These are phyloP conservation scores for Plectrocnemia conspersa DNA, from an alignment of 1,140 invertebrate genomes.

Conservation along the genomic window DNA sequence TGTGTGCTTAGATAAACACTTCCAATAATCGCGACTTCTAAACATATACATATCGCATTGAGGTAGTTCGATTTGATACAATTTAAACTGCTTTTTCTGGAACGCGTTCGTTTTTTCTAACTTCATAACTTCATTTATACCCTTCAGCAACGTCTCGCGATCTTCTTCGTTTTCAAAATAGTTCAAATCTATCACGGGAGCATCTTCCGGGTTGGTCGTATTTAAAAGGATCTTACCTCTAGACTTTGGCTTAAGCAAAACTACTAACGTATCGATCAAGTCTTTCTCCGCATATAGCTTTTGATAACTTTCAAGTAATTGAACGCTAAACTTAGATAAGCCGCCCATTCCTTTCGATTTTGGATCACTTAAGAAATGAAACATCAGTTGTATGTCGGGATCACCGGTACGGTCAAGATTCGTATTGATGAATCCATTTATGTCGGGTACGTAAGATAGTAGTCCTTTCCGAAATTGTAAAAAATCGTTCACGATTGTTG, in stretches of 20 bases:
- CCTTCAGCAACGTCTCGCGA: slow-evolving; percentile 51
- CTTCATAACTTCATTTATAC: slow-evolving; percentile 50
- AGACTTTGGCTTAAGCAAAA: slow-evolving; percentile 56
- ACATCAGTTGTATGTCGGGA: slow-evolving; percentile 29
- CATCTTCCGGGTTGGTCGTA: slow-evolving; percentile 53
- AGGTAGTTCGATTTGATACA: slow-evolving; percentile 43
- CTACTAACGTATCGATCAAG: slow-evolving; percentile 31
- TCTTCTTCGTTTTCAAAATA: slow-evolving; percentile 59
- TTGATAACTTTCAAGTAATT: too few relatives aligned
- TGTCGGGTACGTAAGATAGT: slow-evolving; percentile 12
- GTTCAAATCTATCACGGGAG: slow-evolving; percentile 64
- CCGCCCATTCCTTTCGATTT: too few relatives aligned
- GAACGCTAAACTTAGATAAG: too few relatives aligned
- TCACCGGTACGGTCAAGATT: slow-evolving; percentile 13
- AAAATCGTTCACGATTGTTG: neutral
- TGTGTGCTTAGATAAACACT: slow-evolving; percentile 41
- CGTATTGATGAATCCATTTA: slow-evolving; percentile 35
- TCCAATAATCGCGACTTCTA: slow-evolving; percentile 47
- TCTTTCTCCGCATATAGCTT: too few relatives aligned
- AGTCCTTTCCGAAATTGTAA: neutral
- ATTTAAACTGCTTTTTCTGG: slow-evolving; percentile 38
- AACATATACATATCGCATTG: slow-evolving; percentile 42
- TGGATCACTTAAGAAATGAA: neutral
- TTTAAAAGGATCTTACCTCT: slow-evolving; percentile 55
- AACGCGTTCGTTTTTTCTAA: slow-evolving; percentile 50